Conservation (phyloP, 2,888 invertebrate genomes). For the Carabus problematicus region DNA sequence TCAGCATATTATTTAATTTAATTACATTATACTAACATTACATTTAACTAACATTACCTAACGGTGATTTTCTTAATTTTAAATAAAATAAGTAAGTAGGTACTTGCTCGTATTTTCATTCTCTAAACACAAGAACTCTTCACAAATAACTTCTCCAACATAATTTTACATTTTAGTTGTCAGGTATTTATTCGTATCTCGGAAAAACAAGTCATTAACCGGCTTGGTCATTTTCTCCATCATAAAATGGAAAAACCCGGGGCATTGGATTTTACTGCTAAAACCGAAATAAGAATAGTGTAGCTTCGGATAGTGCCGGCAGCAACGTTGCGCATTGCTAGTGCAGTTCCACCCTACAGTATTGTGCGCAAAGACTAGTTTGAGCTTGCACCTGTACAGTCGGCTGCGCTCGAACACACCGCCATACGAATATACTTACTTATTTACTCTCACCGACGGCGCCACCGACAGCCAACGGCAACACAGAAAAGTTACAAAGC, state of each 20-base stretch:
- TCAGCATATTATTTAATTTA: too few species aligned
- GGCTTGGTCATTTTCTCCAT: slow-evolving; percentile 24
- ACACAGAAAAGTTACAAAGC: slow-evolving; percentile 21
- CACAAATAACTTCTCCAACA: too few species aligned
- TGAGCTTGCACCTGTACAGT: too few species aligned
- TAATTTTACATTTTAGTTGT: slow-evolving; percentile 17
- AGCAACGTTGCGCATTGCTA: too few species aligned
- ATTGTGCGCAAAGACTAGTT: too few species aligned
- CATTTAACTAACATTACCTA: too few species aligned
- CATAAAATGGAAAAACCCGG: slow-evolving; percentile 25
- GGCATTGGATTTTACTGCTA: slow-evolving; percentile 32
- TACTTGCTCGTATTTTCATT: too few species aligned
- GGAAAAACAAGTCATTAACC: slow-evolving; percentile 37
- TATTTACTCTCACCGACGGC: not conserved
- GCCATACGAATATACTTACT: slow-evolving; percentile 2
- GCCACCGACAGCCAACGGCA: not conserved
- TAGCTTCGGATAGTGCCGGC: not conserved
- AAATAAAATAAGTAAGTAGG: too few species aligned
- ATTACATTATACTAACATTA: too few species aligned
- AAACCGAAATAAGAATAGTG: slow-evolving; percentile 29
- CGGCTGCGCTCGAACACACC: not conserved
- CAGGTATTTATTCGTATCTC: slow-evolving; percentile 29
- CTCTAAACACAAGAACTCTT: too few species aligned
- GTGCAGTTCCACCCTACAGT: too few species aligned
- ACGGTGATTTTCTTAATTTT: too few species aligned